Evolutionary conservation across 1,140 invertebrate genomes (phyloP).

Genomic region (Lutraria rhynchaena): DNA sequence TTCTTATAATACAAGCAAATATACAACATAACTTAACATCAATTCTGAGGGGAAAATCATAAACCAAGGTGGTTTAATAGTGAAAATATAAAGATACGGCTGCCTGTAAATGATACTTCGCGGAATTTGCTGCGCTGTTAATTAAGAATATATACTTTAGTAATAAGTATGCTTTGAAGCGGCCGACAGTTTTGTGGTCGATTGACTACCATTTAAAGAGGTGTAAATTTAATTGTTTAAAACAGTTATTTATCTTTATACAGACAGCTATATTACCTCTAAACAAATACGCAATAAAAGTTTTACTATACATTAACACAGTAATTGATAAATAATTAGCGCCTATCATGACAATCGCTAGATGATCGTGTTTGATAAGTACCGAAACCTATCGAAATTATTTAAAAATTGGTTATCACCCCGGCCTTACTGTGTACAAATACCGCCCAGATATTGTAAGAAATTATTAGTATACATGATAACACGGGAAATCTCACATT

Average conservation of each 20-base stretch:
- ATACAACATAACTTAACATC: too few species aligned
- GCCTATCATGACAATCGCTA: slow-evolving; percentile 5
- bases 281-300: slow-evolving; percentile 43
- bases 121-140: too few species aligned
- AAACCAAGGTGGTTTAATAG: too few species aligned
- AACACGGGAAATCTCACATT: neutral
- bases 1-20: too few species aligned
- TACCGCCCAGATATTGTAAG: slow-evolving; percentile 19
- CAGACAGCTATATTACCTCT: slow-evolving; percentile 49
- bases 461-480: slow-evolving; percentile 32
- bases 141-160: too few species aligned
- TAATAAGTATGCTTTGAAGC: too few species aligned
- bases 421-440: neutral
- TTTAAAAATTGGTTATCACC: neutral
- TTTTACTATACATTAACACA: slow-evolving; percentile 39
- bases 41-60: too few species aligned
- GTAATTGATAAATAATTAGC: slow-evolving; percentile 43
- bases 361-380: slow-evolving; percentile 14
- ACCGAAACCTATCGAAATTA: slow-evolving; percentile 36
- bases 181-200: too few species aligned
- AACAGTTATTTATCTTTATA: slow-evolving; percentile 15
- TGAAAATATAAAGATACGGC: too few species aligned
- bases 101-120: too few species aligned
- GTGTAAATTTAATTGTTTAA: slow-evolving; percentile 17
- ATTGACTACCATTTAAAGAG: too few species aligned